Evolutionary conservation across 2,113 vertebrate genomes (phyloP), one percentile per base, ranked within the genome.

Genomic region (Chitala chitala): DNA sequence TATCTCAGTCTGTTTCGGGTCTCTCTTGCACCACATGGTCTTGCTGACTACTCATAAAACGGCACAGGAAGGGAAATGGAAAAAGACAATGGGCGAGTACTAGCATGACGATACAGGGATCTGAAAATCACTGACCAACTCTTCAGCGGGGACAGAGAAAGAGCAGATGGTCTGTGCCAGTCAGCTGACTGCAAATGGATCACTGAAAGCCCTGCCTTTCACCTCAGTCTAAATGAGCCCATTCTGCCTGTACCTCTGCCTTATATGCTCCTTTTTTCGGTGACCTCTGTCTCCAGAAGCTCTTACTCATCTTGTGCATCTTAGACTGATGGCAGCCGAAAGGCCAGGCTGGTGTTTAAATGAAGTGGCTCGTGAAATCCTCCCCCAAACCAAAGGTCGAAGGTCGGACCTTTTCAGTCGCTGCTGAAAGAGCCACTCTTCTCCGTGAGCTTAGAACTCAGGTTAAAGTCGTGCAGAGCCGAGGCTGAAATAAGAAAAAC

Each of bases 151-250:
- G 54, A 29, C 48, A 63, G 50, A 44, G 29, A 26, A 80, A 74
- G 72, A 84, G 81, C 87, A 89, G 87, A 89, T 89, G 89, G 87
- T 79, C 84, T 80, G 77, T 76, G 76, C 81, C 82, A 82, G 82
- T 86, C 82, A 84, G 79, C 80, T 83, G 78, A 80, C 84, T 80
- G 78, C 71, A 84, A 83, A 86, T 82, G 83, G 75, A 79, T 82
- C 74, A 56, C 69, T 84, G 85, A 84, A 83, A 84, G 78, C 51
- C 24, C 79, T 78, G 65, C 79, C 79, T 77, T 81, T 71, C 77
- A 77, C 77, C 77, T 77, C 74, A 48, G 17, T 36, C 40, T 56
- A 22, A 40, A 22, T 12, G 12, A 46, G 36, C 12, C 36, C n/a
- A 20, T 36, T 8, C 36, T 38, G 36, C 33, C 54, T n/a, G 26